Evolutionary conservation across 1,140 invertebrate species (phyloP).

Genomic region (Drosophila yakuba): DNA sequence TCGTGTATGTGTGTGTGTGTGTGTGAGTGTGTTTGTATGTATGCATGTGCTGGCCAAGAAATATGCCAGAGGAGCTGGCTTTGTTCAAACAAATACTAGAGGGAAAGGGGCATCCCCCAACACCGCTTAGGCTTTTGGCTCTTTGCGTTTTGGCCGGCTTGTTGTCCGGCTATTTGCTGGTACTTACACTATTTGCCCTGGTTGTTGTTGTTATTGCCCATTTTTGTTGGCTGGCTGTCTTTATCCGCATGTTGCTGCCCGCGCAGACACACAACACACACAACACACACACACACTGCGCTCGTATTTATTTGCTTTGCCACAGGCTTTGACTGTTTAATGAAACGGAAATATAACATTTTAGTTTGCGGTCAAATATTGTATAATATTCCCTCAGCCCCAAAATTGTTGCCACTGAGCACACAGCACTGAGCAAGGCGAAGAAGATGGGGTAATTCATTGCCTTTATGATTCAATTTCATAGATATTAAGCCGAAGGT

Average conservation of each 20-base stretch:
- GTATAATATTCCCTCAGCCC: conserved; percentile 44
- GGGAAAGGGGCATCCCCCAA: conserved; percentile 7
- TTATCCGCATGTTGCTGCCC: neutral
- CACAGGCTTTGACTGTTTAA: conserved; percentile 73
- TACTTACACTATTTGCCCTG: conserved; percentile 47
- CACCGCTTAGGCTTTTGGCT: conserved; percentile 37
- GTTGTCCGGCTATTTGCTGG: conserved; percentile 67
- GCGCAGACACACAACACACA: too few relatives aligned
- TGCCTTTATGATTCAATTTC: conserved; percentile 45
- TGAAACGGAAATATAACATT: conserved; percentile 79
- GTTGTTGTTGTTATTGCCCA: conserved; percentile 21
- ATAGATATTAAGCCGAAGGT: conserved; percentile 27
- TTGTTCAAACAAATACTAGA: conserved; percentile 54
- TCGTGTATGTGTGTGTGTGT: conserved; percentile 9
- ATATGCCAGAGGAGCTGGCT: conserved; percentile 56
- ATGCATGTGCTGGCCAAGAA: conserved; percentile 44
- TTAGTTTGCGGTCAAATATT: conserved; percentile 76
- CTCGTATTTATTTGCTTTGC: conserved; percentile 60
- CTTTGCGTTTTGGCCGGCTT: conserved; percentile 24
- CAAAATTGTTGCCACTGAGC: conserved; percentile 13
- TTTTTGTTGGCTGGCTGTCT: conserved; percentile 18
- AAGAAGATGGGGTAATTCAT: conserved; percentile 2
- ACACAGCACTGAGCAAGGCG: neutral
- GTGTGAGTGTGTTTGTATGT: conserved; percentile 11
- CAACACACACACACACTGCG: neutral